phyloP scores from a whole-genome alignment of 2,113 vertebrate genomes.

The Condylura cristata region DNA sequence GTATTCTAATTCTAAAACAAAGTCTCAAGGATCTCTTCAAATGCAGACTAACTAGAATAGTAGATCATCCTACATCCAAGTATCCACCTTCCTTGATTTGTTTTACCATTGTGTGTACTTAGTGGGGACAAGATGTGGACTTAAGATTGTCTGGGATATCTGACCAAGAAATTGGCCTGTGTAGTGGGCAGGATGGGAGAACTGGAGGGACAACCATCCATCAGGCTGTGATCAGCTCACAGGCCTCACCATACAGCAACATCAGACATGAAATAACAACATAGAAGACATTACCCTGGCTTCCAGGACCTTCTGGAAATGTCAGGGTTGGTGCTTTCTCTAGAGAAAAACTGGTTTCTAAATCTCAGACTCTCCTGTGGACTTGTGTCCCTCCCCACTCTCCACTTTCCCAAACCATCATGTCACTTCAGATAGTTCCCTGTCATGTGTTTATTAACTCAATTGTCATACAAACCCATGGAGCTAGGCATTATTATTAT shows the following conservation, averaged over 20 bases:
- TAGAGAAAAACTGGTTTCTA: slow-evolving; percentile 3
- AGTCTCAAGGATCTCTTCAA: neutral
- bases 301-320: neutral
- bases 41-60: neutral
- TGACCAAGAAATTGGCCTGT: neutral
- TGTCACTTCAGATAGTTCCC: neutral
- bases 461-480: neutral
- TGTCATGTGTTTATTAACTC: neutral
- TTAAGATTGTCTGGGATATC: neutral
- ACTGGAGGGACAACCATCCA: neutral
- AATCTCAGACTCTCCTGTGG: neutral
- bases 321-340: neutral
- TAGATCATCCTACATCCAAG: neutral
- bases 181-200: neutral
- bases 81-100: neutral
- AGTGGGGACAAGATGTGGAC: neutral
- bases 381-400: neutral
- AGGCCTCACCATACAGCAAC: neutral
- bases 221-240: neutral
- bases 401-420: neutral
- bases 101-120: neutral
- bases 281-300: neutral
- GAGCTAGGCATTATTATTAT: neutral
- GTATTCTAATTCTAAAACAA: neutral
- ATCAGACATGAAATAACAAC: neutral